These are phyloP conservation scores for Rynchops niger DNA, from an alignment of 2,113 vertebrate species.

Conservation along the genomic window DNA sequence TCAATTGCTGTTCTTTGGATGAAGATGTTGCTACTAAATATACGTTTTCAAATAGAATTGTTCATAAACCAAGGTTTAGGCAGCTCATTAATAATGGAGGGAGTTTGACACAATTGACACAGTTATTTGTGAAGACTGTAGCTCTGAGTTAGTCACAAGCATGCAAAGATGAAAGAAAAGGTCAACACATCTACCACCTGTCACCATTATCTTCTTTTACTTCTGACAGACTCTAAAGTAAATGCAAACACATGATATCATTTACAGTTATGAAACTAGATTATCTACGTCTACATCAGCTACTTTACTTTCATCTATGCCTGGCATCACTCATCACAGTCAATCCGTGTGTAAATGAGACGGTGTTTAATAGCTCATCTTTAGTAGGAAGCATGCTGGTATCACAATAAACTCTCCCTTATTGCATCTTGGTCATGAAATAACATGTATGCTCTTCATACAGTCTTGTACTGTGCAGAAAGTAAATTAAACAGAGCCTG, in stretches of 20 bases:
- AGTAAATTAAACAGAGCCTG: neutral
- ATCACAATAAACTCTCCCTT: neutral
- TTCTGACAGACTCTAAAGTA: conserved; percentile 63
- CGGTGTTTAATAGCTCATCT: conserved; percentile 32
- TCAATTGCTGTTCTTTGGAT: neutral
- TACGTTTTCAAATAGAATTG: neutral
- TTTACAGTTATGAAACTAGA: conserved; percentile 65
- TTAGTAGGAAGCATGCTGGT: neutral
- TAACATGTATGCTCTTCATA: neutral
- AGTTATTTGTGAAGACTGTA: conserved; percentile 29
- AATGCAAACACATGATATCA: conserved; percentile 62
- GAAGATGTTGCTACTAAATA: neutral
- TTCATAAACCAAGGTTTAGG: neutral
- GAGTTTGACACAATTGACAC: neutral
- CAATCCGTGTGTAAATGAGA: neutral
- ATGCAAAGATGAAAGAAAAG: conserved; percentile 61
- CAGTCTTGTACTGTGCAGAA: neutral
- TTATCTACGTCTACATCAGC: conserved; percentile 43
- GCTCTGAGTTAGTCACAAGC: conserved; percentile 18
- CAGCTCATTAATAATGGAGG: neutral
- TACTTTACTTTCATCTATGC: conserved; percentile 57
- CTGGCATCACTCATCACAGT: conserved; percentile 49
- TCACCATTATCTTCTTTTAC: conserved; percentile 63
- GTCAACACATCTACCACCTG: conserved; percentile 47
- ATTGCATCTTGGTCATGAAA: neutral